phyloP scores from a whole-genome alignment of 2,797 vertebrate genomes.

The Sorex maritimensis region DNA sequence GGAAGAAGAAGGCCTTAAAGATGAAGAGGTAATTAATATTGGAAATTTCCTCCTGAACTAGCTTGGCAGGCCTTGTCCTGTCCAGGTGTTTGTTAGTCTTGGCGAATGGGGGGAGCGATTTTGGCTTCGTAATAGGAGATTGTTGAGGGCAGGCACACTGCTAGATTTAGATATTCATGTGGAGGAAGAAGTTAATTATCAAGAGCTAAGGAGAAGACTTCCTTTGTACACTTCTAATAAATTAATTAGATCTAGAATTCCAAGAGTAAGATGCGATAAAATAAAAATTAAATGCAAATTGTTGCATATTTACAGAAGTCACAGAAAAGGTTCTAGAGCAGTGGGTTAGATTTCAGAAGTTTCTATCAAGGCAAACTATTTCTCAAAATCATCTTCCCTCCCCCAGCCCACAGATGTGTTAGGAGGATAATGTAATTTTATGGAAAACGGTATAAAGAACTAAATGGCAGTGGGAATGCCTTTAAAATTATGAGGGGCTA shows the following conservation, averaged over 20 bases:
- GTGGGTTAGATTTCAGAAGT: conserved; percentile 24
- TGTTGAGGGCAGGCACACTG: background rate
- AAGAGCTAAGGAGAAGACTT: background rate
- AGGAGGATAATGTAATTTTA: background rate
- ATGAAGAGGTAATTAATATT: conserved; percentile 95
- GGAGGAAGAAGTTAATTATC: conserved; percentile 50
- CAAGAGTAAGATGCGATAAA: conserved; percentile 57
- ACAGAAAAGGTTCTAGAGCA: background rate
- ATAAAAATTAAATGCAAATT: conserved; percentile 60
- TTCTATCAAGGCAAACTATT: background rate
- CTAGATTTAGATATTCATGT: background rate
- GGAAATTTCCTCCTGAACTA: background rate
- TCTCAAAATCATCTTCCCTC: background rate
- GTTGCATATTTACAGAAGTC: conserved; percentile 4
- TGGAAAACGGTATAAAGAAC: background rate
- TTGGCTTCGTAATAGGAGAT: conserved; percentile 17
- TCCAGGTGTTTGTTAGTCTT: conserved; percentile 13
- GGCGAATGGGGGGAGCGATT: background rate
- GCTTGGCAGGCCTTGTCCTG: background rate
- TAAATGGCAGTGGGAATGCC: background rate
- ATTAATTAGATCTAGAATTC: conserved; percentile 60
- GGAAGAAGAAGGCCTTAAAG: conserved; percentile 98
- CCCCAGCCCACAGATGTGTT: background rate
- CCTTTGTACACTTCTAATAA: background rate
- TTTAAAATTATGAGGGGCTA: conserved; percentile 6